A percentile compares a stretch with the other conserved stretches of the same genome.
Evolutionary conservation across 2,797 vertebrate species (phyloP).

Genomic region (Eulemur albifrons): DNA sequence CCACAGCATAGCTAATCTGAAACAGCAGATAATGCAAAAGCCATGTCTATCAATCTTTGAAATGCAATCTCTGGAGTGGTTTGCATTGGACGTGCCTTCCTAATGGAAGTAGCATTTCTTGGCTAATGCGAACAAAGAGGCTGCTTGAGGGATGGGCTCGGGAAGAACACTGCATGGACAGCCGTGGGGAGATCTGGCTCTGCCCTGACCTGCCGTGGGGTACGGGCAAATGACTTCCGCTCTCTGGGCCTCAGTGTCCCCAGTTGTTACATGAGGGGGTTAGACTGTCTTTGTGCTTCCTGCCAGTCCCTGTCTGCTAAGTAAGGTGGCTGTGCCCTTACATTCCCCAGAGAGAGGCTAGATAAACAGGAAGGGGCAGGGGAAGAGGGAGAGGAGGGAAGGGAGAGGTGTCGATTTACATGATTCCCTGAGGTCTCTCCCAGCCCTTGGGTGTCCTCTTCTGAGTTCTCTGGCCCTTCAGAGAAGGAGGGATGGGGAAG

Average conservation of each 20-base stretch:
- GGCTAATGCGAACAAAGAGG: conserved; percentile 38
- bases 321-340: not conserved
- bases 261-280: not conserved
- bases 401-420: not conserved
- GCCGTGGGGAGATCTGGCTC: not conserved
- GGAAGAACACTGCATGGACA: not conserved
- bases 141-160: not conserved
- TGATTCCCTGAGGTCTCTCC: not conserved
- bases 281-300: not conserved
- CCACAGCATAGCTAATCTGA: conserved; percentile 73
- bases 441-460: not conserved
- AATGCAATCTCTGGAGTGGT: conserved; percentile 68
- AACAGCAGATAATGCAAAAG: conserved; percentile 78
- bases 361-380: not conserved
- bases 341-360: not conserved
- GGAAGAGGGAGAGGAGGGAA: not conserved
- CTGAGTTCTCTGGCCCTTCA: not conserved
- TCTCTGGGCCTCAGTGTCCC: not conserved
- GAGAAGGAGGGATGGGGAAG: not conserved
- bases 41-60: conserved; percentile 78
- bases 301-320: not conserved
- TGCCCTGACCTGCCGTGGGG: not conserved
- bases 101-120: conserved; percentile 59
- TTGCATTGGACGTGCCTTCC: conserved; percentile 68
- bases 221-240: not conserved